A percentile compares a stretch with the other conserved stretches of the same genome.
These are phyloP conservation scores for Riptortus pedestris DNA, from an alignment of 1,140 invertebrate species.

Conservation along the genomic window DNA sequence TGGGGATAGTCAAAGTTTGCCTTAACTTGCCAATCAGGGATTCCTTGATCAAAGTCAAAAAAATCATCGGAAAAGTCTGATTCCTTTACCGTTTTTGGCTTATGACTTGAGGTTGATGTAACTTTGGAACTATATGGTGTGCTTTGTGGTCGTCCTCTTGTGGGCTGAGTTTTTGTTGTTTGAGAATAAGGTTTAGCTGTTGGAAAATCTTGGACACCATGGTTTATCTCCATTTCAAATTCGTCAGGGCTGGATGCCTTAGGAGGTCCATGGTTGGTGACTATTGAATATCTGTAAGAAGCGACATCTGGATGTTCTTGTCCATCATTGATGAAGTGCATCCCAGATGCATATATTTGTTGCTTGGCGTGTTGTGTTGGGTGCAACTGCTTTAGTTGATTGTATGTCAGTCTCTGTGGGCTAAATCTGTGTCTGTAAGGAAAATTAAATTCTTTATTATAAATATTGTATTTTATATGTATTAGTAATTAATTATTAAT, in stretches of 20 bases:
- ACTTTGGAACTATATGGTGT: not conserved
- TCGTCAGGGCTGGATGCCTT: not conserved
- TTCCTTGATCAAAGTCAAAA: not conserved
- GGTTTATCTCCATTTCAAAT: not conserved
- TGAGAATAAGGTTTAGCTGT: not conserved
- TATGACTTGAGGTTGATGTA: too few relatives aligned
- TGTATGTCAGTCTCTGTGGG: not conserved
- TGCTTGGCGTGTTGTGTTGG: not conserved
- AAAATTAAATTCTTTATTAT: conserved; percentile 6
- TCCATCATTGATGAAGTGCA: not conserved
- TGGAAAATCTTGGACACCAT: not conserved
- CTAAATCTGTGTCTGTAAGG: conserved; percentile 21
- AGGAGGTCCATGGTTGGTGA: not conserved
- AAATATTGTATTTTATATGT: too few relatives aligned
- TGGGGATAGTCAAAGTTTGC: not conserved
- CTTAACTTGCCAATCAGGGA: conserved; percentile 2
- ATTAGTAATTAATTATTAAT: too few relatives aligned
- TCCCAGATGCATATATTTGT: not conserved
- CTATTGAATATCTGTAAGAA: not conserved
- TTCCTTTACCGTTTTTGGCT: not conserved
- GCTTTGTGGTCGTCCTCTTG: too few relatives aligned
- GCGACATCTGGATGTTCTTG: not conserved
- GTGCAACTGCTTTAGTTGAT: not conserved
- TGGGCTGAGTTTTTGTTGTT: not conserved
- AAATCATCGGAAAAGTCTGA: not conserved